Evolutionary conservation across 2,888 invertebrate species (phyloP).

Genomic region (Leucophora obtusa): DNA sequence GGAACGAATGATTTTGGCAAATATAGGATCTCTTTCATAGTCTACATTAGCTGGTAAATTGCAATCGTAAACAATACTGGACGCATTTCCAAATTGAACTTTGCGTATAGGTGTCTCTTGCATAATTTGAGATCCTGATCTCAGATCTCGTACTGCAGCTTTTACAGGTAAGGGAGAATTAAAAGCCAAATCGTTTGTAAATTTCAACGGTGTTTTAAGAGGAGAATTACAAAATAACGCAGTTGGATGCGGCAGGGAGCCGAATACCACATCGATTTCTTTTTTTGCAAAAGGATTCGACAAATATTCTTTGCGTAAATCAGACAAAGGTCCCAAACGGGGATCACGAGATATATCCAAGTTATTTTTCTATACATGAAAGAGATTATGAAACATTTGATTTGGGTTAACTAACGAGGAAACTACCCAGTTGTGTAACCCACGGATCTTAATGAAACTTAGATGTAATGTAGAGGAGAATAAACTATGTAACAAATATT

Average conservation of each 20-base stretch:
- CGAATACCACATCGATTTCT: conserved; percentile 78
- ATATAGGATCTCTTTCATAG: conserved; percentile 76
- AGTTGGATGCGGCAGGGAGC: conserved; percentile 8
- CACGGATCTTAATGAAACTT: no score
- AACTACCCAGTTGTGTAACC: no score
- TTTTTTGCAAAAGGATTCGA: conserved; percentile 81
- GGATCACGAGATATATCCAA: conserved; percentile 81
- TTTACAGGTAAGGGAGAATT: conserved; percentile 76
- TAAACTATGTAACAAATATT: no score
- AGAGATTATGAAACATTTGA: background rate
- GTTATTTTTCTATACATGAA: conserved; percentile 79
- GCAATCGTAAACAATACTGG: conserved; percentile 73
- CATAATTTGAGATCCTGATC: conserved; percentile 73
- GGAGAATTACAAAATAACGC: conserved; percentile 38
- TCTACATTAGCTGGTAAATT: conserved; percentile 74
- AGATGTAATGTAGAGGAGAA: no score
- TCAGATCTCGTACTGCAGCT: conserved; percentile 69
- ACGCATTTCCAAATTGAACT: conserved; percentile 75
- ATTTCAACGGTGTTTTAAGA: conserved; percentile 62
- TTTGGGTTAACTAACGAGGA: no score
- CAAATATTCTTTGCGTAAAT: conserved; percentile 82
- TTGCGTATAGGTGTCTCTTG: conserved; percentile 78
- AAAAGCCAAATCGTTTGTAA: conserved; percentile 67
- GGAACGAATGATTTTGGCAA: conserved; percentile 75
- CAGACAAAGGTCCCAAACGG: conserved; percentile 81